Conservation (phyloP, 2,113 vertebrate species). For the Ophiodon elongatus region DNA sequence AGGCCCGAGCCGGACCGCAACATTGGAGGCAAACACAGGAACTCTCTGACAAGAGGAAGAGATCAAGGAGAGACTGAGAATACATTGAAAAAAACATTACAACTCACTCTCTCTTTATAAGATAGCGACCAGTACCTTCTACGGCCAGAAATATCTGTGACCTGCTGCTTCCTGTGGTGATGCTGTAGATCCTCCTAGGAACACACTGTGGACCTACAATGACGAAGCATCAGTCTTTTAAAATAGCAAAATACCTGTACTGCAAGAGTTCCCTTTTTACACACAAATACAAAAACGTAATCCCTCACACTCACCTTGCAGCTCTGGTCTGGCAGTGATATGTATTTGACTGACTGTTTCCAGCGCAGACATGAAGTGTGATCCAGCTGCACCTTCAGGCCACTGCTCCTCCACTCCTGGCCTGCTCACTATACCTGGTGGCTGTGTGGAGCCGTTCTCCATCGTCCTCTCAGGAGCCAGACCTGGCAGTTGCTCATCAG, state of each 20-base stretch:
- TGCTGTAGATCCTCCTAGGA: slow-evolving; percentile 82
- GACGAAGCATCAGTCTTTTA: neutral
- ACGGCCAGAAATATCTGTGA: slow-evolving; percentile 81
- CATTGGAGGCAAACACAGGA: slow-evolving; percentile 84
- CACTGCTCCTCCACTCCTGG: slow-evolving; percentile 21
- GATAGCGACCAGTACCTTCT: slow-evolving; percentile 78
- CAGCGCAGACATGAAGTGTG: slow-evolving; percentile 71
- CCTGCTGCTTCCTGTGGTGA: slow-evolving; percentile 71
- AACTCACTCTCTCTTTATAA: neutral
- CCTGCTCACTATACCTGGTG: neutral
- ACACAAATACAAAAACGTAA: neutral
- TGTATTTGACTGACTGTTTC: slow-evolving; percentile 76
- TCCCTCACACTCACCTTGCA: slow-evolving; percentile 73
- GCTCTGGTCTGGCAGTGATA: slow-evolving; percentile 81
- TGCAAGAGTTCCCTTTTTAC: neutral
- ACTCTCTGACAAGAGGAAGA: slow-evolving; percentile 76
- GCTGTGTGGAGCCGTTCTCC: neutral
- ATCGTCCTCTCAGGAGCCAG: neutral
- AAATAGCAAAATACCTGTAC: neutral
- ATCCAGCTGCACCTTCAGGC: neutral
- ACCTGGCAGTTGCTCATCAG: slow-evolving; percentile 14
- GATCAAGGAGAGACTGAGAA: neutral
- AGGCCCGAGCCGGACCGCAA: slow-evolving; percentile 83
- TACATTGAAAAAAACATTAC: neutral
- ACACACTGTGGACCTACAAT: slow-evolving; percentile 84